Conservation (phyloP, 2,797 vertebrate genomes). For the Schizothorax lantsangensis region DNA sequence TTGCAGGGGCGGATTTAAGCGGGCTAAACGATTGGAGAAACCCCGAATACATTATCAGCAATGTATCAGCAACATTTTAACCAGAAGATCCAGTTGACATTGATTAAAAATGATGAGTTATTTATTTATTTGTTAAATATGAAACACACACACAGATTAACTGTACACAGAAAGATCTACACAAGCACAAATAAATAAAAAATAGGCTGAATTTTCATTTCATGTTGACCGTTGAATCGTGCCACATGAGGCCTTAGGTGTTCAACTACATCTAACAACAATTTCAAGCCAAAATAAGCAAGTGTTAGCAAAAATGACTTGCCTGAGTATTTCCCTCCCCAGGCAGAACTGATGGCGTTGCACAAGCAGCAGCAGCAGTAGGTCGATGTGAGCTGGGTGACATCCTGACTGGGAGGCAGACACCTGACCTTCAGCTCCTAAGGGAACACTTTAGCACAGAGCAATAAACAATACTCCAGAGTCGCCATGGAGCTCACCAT, state of each 20-base stretch:
- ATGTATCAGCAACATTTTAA: too few relatives aligned
- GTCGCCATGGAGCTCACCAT: not conserved
- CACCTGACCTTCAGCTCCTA: slow-evolving; percentile 55
- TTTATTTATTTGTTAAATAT: not conserved
- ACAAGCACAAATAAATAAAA: not conserved
- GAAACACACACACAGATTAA: not conserved
- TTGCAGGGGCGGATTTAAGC: not conserved
- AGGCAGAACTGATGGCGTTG: slow-evolving; percentile 31
- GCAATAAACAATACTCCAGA: slow-evolving; percentile 47
- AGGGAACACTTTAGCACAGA: slow-evolving; percentile 43
- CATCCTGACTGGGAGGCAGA: slow-evolving; percentile 33
- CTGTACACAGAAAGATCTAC: not conserved
- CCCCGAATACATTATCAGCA: not conserved
- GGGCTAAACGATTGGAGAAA: not conserved
- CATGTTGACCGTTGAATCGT: not conserved
- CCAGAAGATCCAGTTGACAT: too few relatives aligned
- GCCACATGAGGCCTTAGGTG: slow-evolving; percentile 1
- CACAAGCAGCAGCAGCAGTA: slow-evolving; percentile 20
- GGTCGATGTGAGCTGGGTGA: slow-evolving; percentile 37
- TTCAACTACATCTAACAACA: slow-evolving; percentile 15
- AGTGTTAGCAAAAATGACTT: slow-evolving; percentile 23
- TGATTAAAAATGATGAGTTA: not conserved
- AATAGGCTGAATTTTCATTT: not conserved
- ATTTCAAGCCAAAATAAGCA: not conserved
- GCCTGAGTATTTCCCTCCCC: slow-evolving; percentile 8